A percentile compares a stretch with the other conserved stretches of the same genome.
These are phyloP conservation scores for Ennomos fuscantarius DNA, from an alignment of 2,888 invertebrate genomes.

Conservation along the genomic window DNA sequence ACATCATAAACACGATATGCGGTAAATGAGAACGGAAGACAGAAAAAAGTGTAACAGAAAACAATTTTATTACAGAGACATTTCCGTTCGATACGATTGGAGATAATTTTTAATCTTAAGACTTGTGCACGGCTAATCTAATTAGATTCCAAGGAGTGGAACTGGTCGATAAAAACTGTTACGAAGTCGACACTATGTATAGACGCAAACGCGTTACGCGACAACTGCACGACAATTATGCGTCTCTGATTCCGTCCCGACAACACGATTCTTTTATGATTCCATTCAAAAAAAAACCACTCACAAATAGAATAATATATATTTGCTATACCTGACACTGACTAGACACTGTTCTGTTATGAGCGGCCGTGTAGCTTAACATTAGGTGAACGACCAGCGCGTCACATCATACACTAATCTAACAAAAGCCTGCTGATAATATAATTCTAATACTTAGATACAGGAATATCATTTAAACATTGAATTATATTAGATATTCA, in stretches of 20 bases:
- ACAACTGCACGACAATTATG: conserved; percentile 55
- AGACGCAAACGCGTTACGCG: conserved; percentile 41
- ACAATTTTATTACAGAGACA: conserved; percentile 70
- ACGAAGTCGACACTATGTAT: conserved; percentile 50
- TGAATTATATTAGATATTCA: too few species aligned
- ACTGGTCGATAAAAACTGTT: conserved; percentile 64
- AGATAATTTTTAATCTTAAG: conserved; percentile 68
- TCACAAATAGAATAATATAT: conserved; percentile 28
- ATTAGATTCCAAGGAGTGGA: conserved; percentile 65
- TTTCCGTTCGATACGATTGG: conserved; percentile 66
- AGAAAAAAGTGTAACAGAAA: conserved; percentile 66
- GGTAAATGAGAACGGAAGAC: conserved; percentile 67
- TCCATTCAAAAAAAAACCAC: conserved; percentile 42
- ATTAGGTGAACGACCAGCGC: too few species aligned
- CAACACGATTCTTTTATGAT: conserved; percentile 51
- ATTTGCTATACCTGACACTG: too few species aligned
- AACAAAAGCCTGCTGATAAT: too few species aligned
- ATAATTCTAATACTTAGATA: too few species aligned
- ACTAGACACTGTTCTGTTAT: too few species aligned
- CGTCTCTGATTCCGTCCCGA: conserved; percentile 45
- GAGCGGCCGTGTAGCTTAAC: too few species aligned
- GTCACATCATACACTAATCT: too few species aligned
- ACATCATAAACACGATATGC: conserved; percentile 58
- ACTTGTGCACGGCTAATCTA: conserved; percentile 63
- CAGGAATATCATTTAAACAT: too few species aligned